These are phyloP conservation scores for Ailurus styani DNA, from an alignment of 2,113 vertebrate genomes.

Conservation along the genomic window DNA sequence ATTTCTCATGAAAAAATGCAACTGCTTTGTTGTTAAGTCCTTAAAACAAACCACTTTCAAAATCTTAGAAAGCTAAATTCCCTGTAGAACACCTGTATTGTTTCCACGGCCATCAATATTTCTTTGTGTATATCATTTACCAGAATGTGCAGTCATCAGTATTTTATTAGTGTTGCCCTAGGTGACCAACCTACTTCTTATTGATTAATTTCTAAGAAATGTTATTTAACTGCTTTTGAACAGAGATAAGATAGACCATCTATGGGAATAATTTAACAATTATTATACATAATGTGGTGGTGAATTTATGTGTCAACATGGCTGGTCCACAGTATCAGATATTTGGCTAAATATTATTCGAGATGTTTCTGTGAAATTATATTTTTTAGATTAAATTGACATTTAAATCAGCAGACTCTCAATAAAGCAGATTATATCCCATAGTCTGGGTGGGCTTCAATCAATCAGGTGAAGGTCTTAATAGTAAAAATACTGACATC, in stretches of 20 bases:
- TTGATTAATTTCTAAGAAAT: conserved; percentile 43
- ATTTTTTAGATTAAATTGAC: background rate
- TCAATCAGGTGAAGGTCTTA: background rate
- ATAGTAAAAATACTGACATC: background rate
- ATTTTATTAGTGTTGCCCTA: conserved; percentile 56
- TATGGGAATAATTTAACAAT: background rate
- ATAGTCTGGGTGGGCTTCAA: background rate
- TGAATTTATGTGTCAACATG: background rate
- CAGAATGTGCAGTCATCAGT: conserved; percentile 18
- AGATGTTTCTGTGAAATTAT: background rate
- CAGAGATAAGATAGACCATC: background rate
- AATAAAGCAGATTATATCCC: background rate
- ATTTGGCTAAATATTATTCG: background rate
- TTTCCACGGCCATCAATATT: conserved; percentile 43
- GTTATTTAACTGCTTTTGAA: conserved; percentile 24
- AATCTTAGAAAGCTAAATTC: conserved; percentile 19
- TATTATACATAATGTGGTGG: background rate
- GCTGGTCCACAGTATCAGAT: too few species aligned
- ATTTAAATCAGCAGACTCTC: background rate
- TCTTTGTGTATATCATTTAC: conserved; percentile 26
- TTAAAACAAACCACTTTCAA: conserved; percentile 37
- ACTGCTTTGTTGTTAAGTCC: conserved; percentile 57
- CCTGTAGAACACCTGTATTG: conserved; percentile 18
- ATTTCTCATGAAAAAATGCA: conserved; percentile 28
- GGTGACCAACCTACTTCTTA: conserved; percentile 10